Evolutionary conservation across 1,140 invertebrate species (phyloP).

Genomic region (Euwallacea fornicatus): DNA sequence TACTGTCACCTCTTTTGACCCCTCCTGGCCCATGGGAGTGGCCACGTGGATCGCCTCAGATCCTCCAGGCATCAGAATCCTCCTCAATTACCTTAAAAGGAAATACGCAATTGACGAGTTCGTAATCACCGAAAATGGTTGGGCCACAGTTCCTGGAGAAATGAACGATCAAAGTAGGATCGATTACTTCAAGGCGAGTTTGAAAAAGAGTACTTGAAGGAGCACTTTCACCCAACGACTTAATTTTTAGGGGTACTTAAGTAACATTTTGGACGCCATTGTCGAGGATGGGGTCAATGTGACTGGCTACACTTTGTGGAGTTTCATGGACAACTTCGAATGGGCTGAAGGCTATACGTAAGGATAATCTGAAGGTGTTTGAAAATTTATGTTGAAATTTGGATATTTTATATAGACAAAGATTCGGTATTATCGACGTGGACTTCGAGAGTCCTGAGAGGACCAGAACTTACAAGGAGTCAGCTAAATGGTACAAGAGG

Average conservation of each 20-base stretch:
- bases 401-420: constrained; percentile 20
- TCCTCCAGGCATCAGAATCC: constrained; percentile 56
- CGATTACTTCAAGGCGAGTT: constrained; percentile 56
- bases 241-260: constrained; percentile 25
- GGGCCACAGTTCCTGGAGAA: constrained; percentile 53
- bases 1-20: constrained; percentile 19
- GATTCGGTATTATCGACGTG: constrained; percentile 41
- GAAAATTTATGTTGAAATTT: neutral
- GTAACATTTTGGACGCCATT: constrained; percentile 43
- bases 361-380: constrained; percentile 37
- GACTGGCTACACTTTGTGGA: constrained; percentile 64
- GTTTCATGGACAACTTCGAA: constrained; percentile 68
- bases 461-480: constrained; percentile 49
- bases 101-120: constrained; percentile 63
- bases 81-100: constrained; percentile 62
- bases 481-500: constrained; percentile 40
- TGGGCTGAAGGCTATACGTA: constrained; percentile 58
- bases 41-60: constrained; percentile 57
- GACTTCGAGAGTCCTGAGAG: constrained; percentile 48
- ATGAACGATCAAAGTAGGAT: constrained; percentile 28
- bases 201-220: constrained; percentile 23
- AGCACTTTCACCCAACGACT: neutral
- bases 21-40: constrained; percentile 43
- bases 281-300: constrained; percentile 52
- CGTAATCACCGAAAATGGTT: constrained; percentile 72